Percentiles rank a stretch among this genome's conserved stretches.
These are phyloP conservation scores for Epizoanthus stellaris DNA, from an alignment of 92 coral and sea anemone species.

Conservation along the genomic window DNA sequence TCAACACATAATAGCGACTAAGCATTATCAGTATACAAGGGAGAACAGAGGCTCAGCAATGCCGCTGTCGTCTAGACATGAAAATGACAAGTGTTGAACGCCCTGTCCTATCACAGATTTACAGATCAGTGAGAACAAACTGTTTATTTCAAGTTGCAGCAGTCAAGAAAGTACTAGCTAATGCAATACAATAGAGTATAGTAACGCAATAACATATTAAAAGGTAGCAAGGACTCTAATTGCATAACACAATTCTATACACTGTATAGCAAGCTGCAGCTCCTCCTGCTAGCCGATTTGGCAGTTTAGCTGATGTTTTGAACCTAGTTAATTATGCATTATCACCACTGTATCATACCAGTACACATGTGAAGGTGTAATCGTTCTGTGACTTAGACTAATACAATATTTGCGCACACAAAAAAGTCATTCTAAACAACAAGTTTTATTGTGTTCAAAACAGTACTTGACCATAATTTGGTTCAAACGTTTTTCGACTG, in stretches of 20 bases:
- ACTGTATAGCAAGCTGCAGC: too few species aligned
- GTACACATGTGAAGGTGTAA: not conserved
- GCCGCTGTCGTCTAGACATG: conserved; percentile 19
- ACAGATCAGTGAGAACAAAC: not conserved
- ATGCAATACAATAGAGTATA: not conserved
- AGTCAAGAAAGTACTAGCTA: not conserved
- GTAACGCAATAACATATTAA: too few species aligned
- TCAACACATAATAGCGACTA: conserved; percentile 41
- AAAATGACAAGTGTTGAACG: conserved; percentile 6
- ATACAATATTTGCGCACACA: too few species aligned
- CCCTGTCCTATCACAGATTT: conserved; percentile 3
- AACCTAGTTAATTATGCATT: not conserved
- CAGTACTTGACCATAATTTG: too few species aligned
- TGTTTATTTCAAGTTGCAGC: not conserved
- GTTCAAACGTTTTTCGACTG: too few species aligned
- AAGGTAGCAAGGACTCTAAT: too few species aligned
- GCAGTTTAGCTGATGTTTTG: not conserved
- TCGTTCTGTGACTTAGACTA: not conserved
- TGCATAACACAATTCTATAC: too few species aligned
- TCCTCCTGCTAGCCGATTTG: not conserved
- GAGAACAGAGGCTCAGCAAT: not conserved
- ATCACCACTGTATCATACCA: conserved; percentile 20
- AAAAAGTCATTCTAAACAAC: too few species aligned
- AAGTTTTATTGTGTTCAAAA: too few species aligned
- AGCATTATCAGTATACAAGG: not conserved